Evolutionary conservation across 2,888 invertebrate species (phyloP).

Genomic region (Allophyes oxyacanthae): DNA sequence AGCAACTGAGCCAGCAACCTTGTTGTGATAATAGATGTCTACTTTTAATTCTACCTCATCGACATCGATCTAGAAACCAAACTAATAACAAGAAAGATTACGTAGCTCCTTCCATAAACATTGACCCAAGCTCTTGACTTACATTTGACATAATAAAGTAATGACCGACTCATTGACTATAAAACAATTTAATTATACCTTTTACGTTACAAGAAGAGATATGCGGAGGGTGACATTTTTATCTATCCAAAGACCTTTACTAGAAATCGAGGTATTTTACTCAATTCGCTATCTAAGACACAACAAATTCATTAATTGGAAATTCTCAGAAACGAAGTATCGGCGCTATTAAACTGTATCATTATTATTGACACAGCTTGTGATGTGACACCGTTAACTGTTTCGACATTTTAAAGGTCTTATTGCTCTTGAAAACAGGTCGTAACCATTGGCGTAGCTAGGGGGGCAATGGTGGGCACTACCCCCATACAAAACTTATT

Average conservation of each 20-base stretch:
- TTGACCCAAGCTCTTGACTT: background rate
- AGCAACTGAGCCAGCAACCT: background rate
- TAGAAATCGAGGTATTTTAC: constrained; percentile 21
- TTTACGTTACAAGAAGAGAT: constrained; percentile 4
- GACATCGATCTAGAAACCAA: background rate
- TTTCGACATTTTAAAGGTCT: background rate
- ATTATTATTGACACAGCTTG: constrained; percentile 20
- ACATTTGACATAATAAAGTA: background rate
- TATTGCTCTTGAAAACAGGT: background rate
- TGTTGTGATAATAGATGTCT: background rate
- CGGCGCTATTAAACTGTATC: constrained; percentile 7
- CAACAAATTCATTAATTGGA: constrained; percentile 39
- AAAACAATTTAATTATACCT: constrained; percentile 2
- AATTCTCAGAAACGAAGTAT: constrained; percentile 32
- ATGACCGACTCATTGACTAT: background rate
- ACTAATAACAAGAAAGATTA: background rate
- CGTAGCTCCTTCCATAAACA: background rate
- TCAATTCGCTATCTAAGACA: constrained; percentile 27
- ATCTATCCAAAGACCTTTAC: constrained; percentile 14
- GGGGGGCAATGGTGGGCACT: no score
- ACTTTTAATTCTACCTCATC: background rate
- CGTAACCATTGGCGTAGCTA: no score
- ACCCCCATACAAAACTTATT: no score
- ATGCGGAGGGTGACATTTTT: constrained; percentile 12
- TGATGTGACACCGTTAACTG: background rate